phyloP scores from a whole-genome alignment of 1,140 invertebrate genomes.

The Coelopa frigida region DNA sequence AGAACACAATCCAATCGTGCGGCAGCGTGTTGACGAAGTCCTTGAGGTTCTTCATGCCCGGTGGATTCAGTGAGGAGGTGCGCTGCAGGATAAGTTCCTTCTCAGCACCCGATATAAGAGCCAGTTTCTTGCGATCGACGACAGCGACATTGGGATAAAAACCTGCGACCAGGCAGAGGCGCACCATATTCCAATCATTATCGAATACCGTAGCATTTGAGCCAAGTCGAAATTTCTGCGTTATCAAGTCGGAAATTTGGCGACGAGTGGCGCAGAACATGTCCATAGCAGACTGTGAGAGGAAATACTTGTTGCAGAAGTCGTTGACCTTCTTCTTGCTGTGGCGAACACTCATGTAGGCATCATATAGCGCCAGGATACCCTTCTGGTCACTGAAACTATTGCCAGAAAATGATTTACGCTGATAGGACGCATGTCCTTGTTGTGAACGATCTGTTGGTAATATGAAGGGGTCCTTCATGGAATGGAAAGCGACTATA shows the following conservation, averaged over 20 bases:
- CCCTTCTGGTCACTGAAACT: constrained; percentile 87
- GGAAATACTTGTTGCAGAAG: constrained; percentile 20
- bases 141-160: constrained; percentile 81
- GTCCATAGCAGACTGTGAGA: constrained; percentile 27
- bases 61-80: constrained; percentile 56
- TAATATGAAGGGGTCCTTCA: constrained; percentile 79
- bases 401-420: constrained; percentile 42
- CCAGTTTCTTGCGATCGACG: constrained; percentile 44
- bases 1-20: constrained; percentile 75
- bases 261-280: constrained; percentile 26
- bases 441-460: constrained; percentile 44
- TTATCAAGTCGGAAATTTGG: constrained; percentile 18
- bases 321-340: not conserved
- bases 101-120: constrained; percentile 55
- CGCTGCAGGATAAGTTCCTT: constrained; percentile 68
- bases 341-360: constrained; percentile 10
- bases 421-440: constrained; percentile 61
- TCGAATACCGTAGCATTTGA: constrained; percentile 7
- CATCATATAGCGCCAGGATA: constrained; percentile 50
- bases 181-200: constrained; percentile 83
- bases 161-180: constrained; percentile 77
- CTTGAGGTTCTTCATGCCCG: constrained; percentile 31
- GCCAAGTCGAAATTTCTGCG: constrained; percentile 13
- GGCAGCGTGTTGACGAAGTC: constrained; percentile 51
- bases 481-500: constrained; percentile 77